Conservation (phyloP, 1,140 invertebrate genomes). For the Zaprionus ghesquierei region DNA sequence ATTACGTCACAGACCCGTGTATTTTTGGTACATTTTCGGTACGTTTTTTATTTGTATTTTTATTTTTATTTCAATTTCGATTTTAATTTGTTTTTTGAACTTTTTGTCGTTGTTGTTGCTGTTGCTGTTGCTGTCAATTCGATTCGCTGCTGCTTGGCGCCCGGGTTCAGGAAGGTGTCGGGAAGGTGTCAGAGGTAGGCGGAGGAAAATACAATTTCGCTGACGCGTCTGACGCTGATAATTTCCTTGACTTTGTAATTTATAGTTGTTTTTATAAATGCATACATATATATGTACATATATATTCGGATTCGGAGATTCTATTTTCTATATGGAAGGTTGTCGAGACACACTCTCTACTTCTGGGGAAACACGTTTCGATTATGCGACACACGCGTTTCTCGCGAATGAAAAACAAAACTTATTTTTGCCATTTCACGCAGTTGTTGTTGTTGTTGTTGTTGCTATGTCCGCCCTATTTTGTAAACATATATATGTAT, state of each 20-base stretch:
- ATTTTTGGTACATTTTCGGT: slow-evolving; percentile 8
- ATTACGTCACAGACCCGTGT: slow-evolving; percentile 25
- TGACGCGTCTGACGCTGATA: slow-evolving; percentile 62
- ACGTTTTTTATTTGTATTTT: slow-evolving; percentile 5
- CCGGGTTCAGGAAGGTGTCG: background rate
- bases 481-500: too few species aligned
- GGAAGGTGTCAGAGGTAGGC: background rate
- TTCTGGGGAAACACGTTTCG: slow-evolving; percentile 45
- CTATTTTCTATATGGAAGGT: background rate
- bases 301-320: background rate
- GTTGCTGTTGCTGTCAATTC: background rate
- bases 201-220: slow-evolving; percentile 29
- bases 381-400: slow-evolving; percentile 63
- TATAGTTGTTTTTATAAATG: slow-evolving; percentile 70
- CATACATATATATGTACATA: slow-evolving; percentile 1
- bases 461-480: background rate
- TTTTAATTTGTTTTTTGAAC: slow-evolving; percentile 45
- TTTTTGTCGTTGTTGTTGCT: slow-evolving; percentile 19
- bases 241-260: slow-evolving; percentile 75
- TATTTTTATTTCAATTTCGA: background rate
- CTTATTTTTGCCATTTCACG: slow-evolving; percentile 22
- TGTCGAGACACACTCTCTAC: background rate
- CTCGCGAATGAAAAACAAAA: slow-evolving; percentile 22
- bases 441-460: background rate
- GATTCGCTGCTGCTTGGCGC: slow-evolving; percentile 1